A percentile compares a stretch with the other conserved stretches of the same genome.
phyloP scores from a whole-genome alignment of 2,113 vertebrate genomes.

The Ardeotis arabs region DNA sequence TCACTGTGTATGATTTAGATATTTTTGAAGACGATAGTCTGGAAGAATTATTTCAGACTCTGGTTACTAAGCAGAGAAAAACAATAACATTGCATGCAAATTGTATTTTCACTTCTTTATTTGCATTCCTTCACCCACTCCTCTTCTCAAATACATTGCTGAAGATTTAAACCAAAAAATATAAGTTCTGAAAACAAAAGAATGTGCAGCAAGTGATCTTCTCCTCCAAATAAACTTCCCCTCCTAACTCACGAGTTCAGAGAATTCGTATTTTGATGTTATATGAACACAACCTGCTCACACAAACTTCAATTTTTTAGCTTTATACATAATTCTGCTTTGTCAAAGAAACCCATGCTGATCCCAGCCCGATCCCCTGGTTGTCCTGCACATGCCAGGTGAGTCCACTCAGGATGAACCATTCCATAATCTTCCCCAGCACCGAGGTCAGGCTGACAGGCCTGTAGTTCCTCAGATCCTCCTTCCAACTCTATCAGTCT shows the following conservation, averaged over 20 bases:
- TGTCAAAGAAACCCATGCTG: neutral
- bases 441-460: too few relatives aligned
- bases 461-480: too few relatives aligned
- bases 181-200: neutral
- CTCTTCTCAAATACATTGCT: neutral
- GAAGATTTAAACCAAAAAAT: neutral
- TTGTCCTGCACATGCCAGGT: too few relatives aligned
- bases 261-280: neutral
- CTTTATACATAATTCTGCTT: neutral
- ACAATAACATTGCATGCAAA: neutral
- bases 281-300: rapidly evolving
- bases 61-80: neutral
- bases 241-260: neutral
- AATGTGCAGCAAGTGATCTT: neutral
- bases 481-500: too few relatives aligned
- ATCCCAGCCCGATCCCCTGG: too few relatives aligned
- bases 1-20: neutral
- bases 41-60: neutral
- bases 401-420: too few relatives aligned
- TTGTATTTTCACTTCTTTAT: neutral
- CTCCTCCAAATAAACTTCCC: neutral
- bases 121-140: neutral
- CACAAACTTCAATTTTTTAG: neutral
- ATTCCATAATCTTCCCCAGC: too few relatives aligned
- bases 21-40: neutral